phyloP scores from a whole-genome alignment of 2,797 vertebrate species.

The Sardinella longiceps region DNA sequence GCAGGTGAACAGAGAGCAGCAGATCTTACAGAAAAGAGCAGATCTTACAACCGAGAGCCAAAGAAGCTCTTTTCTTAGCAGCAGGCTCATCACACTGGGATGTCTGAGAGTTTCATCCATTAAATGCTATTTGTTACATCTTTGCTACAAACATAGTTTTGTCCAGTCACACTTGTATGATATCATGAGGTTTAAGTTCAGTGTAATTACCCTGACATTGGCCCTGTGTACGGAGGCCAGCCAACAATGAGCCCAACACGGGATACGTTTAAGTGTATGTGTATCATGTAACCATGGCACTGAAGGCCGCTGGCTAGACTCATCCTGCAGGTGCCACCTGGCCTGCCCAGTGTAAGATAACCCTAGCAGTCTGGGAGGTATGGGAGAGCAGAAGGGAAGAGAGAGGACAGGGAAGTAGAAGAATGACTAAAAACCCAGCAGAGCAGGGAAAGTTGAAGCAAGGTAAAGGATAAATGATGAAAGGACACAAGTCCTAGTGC shows the following conservation, averaged over 20 bases:
- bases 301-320: background rate
- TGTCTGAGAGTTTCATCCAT: background rate
- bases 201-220: background rate
- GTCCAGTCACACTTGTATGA: background rate
- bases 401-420: background rate
- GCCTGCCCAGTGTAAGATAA: slow-evolving; percentile 63
- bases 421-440: background rate
- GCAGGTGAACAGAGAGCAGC: too few species aligned
- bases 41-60: too few species aligned
- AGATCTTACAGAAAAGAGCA: too few species aligned
- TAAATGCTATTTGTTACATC: background rate
- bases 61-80: background rate
- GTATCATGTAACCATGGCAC: background rate
- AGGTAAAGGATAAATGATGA: background rate
- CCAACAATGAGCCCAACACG: background rate
- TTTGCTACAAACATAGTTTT: background rate
- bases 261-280: slow-evolving; percentile 7
- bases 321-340: slow-evolving; percentile 50
- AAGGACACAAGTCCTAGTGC: background rate
- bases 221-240: background rate
- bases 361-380: slow-evolving; percentile 27
- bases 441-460: background rate
- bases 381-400: background rate
- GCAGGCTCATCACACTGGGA: background rate
- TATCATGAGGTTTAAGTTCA: background rate